Conservation (phyloP, 2,113 vertebrate genomes). For the Ammodytes marinus region DNA sequence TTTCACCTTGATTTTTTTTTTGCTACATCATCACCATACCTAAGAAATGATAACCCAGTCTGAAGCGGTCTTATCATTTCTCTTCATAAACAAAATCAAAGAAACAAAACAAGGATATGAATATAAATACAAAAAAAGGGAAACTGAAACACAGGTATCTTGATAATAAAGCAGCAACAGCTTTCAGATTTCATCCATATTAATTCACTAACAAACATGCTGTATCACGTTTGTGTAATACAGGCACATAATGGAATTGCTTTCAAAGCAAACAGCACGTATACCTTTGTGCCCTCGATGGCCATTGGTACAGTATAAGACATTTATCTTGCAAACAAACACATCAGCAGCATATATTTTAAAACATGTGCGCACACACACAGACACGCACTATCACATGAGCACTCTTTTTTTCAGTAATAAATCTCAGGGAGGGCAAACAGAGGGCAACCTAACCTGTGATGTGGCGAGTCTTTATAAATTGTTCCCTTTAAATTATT, state of each 20-base stretch:
- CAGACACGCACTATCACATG: background rate
- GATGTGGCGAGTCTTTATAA: slow-evolving; percentile 56
- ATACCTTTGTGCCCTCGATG: slow-evolving; percentile 21
- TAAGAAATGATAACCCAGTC: slow-evolving; percentile 14
- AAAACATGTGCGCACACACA: slow-evolving; percentile 5
- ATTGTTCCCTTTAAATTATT: slow-evolving; percentile 73
- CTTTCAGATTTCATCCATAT: slow-evolving; percentile 40
- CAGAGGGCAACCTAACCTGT: slow-evolving; percentile 39
- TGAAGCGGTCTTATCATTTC: slow-evolving; percentile 32
- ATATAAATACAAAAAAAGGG: background rate
- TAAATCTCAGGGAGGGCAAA: slow-evolving; percentile 22
- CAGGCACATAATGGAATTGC: slow-evolving; percentile 33
- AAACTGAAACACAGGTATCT: slow-evolving; percentile 28
- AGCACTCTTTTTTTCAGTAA: background rate
- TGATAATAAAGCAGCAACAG: slow-evolving; percentile 25
- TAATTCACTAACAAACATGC: slow-evolving; percentile 33
- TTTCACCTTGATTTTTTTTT: slow-evolving; percentile 64
- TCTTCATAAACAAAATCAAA: slow-evolving; percentile 10
- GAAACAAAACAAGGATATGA: too few species aligned
- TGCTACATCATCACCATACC: slow-evolving; percentile 43
- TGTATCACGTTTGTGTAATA: slow-evolving; percentile 25
- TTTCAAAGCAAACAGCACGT: slow-evolving; percentile 39
- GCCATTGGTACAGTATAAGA: background rate
- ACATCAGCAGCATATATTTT: slow-evolving; percentile 27
- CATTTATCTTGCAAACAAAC: slow-evolving; percentile 44